Conservation (phyloP, 2,888 invertebrate species). For the Physocephala rufipes region DNA sequence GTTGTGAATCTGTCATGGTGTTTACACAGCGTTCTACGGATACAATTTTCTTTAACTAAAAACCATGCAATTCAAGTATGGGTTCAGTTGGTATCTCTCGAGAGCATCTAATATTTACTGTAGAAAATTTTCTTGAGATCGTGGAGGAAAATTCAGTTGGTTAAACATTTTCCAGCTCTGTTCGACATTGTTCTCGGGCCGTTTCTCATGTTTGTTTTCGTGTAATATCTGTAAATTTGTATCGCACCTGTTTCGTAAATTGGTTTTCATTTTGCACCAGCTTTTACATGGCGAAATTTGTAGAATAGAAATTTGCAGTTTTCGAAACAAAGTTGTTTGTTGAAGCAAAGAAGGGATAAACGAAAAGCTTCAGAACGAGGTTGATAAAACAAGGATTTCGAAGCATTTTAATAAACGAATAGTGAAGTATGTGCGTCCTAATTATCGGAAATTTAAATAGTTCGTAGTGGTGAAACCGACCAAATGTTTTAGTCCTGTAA, state of each 20-base stretch:
- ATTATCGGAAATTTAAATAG: too few species aligned
- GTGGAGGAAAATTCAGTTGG: background rate
- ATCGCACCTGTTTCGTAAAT: constrained; percentile 26
- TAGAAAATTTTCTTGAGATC: background rate
- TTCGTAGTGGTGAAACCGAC: too few species aligned
- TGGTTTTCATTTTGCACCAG: constrained; percentile 33
- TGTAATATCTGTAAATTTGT: background rate
- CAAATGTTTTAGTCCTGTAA: too few species aligned
- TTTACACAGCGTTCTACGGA: too few species aligned
- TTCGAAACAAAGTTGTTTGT: constrained; percentile 21
- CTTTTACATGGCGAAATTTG: constrained; percentile 34
- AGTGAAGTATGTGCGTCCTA: background rate
- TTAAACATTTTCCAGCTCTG: background rate
- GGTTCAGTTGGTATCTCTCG: too few species aligned
- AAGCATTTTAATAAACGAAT: background rate
- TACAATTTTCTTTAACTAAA: too few species aligned
- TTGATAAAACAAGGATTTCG: background rate
- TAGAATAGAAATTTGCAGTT: constrained; percentile 33
- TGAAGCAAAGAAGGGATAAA: too few species aligned
- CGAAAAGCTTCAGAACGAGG: background rate
- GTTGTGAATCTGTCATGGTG: too few species aligned
- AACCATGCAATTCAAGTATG: too few species aligned
- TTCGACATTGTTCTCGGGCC: background rate
- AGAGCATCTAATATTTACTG: background rate
- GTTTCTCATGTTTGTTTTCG: constrained; percentile 5